Base-by-base conservation (phyloP, 1,140 invertebrate species). In the Drosophila nasuta region DNA sequence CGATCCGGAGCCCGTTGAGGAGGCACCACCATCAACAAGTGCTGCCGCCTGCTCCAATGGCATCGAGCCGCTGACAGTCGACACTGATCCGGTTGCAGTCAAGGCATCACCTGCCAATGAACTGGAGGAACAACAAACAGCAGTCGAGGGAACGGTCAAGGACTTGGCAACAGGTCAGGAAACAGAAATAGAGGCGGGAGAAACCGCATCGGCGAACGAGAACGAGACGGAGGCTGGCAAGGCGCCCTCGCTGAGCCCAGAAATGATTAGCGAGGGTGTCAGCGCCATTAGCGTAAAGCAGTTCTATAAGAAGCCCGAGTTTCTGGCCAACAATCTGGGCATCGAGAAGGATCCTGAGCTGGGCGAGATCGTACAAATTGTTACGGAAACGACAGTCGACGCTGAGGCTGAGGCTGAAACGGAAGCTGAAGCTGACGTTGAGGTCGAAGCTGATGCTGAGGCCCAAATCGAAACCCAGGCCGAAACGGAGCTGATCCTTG, bases 321-420 rank as follows among this genome's bases (percentile, higher is more conserved):
- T 93, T n/a, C 64, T 93, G 7, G 92, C 91, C 58, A 93, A 93
- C 74, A 93, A 93, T 75, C 60, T 92, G 59, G 92, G 92, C 28
- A 93, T 93, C 30, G 92, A 93, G 52, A 79, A 93, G 58, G 92
- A 93, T 70, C 92, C 92, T 1, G 91, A 93, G 64, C 60, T 93
- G 11, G 91, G 92, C 10, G 92, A 92, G 54, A 92, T 93, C 63
- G 91, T 93, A 6, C 91, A 93, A 59, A 87, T 83, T 15, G 90
- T 73, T 3, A 81, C 72, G 43, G 71, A 73, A 30, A 63, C 70
- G 35, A 10, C 35, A 38, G 8, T 10, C 6, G 33, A 33, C 1
- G 59, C 58, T 2, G 56, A 46, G 11, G 59, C 58, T 2, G 56
- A 46, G 11, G 8, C 13, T 5, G 25, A 15, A 7, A 5, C 51